Base-by-base conservation (phyloP, 1,140 invertebrate species). In the Galleria mellonella region DNA sequence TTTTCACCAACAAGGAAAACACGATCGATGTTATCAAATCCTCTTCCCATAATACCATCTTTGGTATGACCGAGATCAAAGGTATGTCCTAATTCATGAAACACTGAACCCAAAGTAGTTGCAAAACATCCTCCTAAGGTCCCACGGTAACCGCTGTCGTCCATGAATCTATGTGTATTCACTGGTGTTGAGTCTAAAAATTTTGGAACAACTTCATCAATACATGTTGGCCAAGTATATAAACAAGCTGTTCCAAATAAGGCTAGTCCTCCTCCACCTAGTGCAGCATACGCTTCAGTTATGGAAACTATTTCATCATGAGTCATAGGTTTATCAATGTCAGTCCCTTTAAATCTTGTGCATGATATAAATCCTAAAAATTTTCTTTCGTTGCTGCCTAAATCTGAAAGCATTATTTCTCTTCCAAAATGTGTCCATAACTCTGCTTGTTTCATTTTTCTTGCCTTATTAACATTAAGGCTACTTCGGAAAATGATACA, bases 81-180 rank as follows among this genome's bases (percentile, higher is more conserved):
- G 0, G 94, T 96, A 74, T 98, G 97, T 9, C 96, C 96, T 32
- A 99, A 79, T 87, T 98, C 97, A 85, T 99, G 97, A 17, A 97
- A 91, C 5, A 96, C 92, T n/a, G 96, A 94, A 3, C 97, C 97
- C 23, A 99, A 81, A 10, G 94, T 96, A 8, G 96, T 97, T 2
- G 96, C 93, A 86, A 95, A 96, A 68, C 96, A 97, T 14, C 94
- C 95, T 42, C 95, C 96, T 58, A 92, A 89, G 0, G 93, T 96
- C 7, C 93, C 91, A 40, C 94, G 90, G 72, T 95, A 95, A 53
- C 94, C 94, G 77, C 95, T 97, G 63, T 97, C 95, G 82, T 97
- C 95, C 91, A 96, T 94, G 40, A 94, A 88, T 33, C 90, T 79
- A 35, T 85, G 87, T 0, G 89, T 88, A 71, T 97, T 93, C 12